phyloP scores from a whole-genome alignment of 2,888 invertebrate genomes.

The Drosophila planitibia region DNA sequence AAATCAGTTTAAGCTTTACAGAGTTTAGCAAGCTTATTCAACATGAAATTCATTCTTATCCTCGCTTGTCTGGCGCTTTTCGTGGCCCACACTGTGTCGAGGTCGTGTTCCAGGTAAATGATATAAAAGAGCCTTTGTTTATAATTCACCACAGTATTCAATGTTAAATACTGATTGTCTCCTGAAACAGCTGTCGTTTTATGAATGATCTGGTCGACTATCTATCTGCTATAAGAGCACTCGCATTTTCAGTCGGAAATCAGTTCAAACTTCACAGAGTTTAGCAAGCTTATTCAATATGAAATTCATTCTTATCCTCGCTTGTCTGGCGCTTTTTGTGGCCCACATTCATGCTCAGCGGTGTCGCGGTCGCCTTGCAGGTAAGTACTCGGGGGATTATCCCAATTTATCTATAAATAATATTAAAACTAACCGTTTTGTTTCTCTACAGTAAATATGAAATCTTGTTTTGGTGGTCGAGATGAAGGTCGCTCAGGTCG shows the following conservation, averaged over 20 bases:
- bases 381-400: not conserved
- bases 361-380: not conserved
- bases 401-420: no score
- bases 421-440: no score
- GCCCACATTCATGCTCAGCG: not conserved
- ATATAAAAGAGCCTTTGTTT: not conserved
- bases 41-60: slow-evolving; percentile 44
- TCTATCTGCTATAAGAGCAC: slow-evolving; percentile 10
- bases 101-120: not conserved
- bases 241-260: not conserved
- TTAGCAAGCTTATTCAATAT: slow-evolving; percentile 11
- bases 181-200: not conserved
- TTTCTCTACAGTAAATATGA: no score
- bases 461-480: not conserved
- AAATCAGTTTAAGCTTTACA: slow-evolving; percentile 23
- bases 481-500: not conserved
- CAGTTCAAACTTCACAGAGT: slow-evolving; percentile 19
- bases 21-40: not conserved
- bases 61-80: slow-evolving; percentile 34
- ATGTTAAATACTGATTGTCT: not conserved
- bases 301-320: slow-evolving; percentile 39
- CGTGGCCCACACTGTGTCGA: slow-evolving; percentile 5
- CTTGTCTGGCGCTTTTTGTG: slow-evolving; percentile 31
- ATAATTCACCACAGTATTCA: not conserved
- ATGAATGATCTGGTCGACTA: not conserved